phyloP scores from a whole-genome alignment of 1,140 invertebrate genomes.

The Drosophila arizonae region DNA sequence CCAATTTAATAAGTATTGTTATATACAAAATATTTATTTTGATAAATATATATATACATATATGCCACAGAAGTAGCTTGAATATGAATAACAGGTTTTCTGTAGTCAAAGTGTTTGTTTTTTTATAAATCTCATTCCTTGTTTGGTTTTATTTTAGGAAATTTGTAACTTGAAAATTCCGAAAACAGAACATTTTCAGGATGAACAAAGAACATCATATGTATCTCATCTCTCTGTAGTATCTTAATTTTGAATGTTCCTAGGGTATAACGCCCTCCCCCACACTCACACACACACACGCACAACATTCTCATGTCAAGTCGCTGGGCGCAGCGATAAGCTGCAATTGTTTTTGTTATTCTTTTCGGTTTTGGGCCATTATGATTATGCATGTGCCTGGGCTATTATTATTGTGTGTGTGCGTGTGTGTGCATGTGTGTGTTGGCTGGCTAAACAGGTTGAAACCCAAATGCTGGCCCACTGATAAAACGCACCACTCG shows the following conservation, averaged over 20 bases:
- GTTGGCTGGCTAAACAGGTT: constrained; percentile 23
- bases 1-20: too few species aligned
- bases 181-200: too few species aligned
- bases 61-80: too few species aligned
- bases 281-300: not conserved
- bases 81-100: too few species aligned
- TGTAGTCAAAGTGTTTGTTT: too few species aligned
- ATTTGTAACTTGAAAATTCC: too few species aligned
- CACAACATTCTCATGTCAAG: constrained; percentile 6
- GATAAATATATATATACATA: not conserved
- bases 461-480: not conserved
- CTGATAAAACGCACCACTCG: constrained; percentile 18
- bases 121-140: too few species aligned
- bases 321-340: constrained; percentile 35
- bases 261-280: not conserved
- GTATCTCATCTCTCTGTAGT: too few species aligned
- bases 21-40: too few species aligned
- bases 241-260: not conserved
- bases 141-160: too few species aligned
- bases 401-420: constrained; percentile 30
- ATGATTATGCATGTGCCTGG: constrained; percentile 28
- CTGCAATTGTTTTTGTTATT: constrained; percentile 38
- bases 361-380: constrained; percentile 16
- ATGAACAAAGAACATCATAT: too few species aligned
- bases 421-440: not conserved